Conservation (phyloP, 1,140 invertebrate species). For the Hyphantria cunea region DNA sequence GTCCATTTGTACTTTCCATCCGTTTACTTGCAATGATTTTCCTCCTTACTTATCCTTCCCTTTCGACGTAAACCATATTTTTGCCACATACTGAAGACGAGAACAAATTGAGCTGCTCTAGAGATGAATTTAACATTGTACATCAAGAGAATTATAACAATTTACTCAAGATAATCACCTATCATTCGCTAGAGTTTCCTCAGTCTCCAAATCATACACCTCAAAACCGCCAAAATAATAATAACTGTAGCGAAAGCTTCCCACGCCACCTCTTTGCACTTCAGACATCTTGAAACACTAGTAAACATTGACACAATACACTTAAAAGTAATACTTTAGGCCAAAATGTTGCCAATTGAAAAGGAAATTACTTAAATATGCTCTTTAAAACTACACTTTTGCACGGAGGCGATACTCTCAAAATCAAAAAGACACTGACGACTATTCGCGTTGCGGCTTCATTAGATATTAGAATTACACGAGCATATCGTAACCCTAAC, state of each 20-base stretch:
- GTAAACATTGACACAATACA: conserved; percentile 33
- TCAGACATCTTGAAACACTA: conserved; percentile 37
- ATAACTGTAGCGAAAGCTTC: conserved; percentile 59
- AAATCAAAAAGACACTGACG: too few species aligned
- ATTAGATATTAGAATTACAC: conserved; percentile 23
- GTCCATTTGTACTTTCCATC: too few species aligned
- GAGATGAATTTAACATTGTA: too few species aligned
- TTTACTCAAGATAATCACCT: conserved; percentile 18
- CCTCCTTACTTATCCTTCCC: too few species aligned
- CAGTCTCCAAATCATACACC: conserved; percentile 66
- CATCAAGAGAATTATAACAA: too few species aligned
- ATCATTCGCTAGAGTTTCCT: conserved; percentile 33
- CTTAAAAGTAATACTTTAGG: conserved; percentile 7
- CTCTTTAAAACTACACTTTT: too few species aligned
- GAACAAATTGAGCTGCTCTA: too few species aligned
- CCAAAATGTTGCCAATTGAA: background rate
- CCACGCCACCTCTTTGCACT: conserved; percentile 52
- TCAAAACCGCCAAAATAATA: conserved; percentile 70
- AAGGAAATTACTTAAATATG: background rate
- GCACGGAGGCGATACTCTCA: too few species aligned
- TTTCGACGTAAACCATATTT: too few species aligned
- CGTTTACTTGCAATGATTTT: too few species aligned
- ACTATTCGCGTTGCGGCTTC: background rate
- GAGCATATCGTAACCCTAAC: conserved; percentile 25
- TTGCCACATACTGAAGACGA: too few species aligned